Evolutionary conservation across 35 echinoderm and acorn worm genomes (phyloP), one percentile per base, ranked within the genome.

Genomic region (Anneissia japonica): DNA sequence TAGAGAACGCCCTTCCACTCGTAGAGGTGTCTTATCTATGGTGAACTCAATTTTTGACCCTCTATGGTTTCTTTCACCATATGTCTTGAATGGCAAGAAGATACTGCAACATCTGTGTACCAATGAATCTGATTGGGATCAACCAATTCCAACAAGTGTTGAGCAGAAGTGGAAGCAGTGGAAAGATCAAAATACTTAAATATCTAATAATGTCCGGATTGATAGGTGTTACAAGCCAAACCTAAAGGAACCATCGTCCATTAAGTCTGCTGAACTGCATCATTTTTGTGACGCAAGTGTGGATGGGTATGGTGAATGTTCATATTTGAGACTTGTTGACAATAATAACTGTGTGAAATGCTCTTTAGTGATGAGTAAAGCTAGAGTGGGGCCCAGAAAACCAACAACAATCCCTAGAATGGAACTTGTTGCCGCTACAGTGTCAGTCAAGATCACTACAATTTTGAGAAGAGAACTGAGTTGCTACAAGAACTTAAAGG

Each of bases 231-330:
- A 73, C 74, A 88, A 88, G 51, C 89, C 89, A 39, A 43, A 43
- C 40, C 14, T 43, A 14, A n/a, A n/a, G n/a, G n/a, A n/a, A n/a
- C n/a, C n/a, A n/a, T 43, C 40, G 14, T 72, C 85, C 17, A n/a
- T 89, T 32, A 76, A 88, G 81, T 26, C 74, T 3, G 45, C 75
- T 3, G 86, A 97, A 74, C 6, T 97, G 13, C 90, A 97, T 30
- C 94, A 92, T 74, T 97, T 97, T 64, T 87, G 84, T 0, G 94
- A 97, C 87, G 94, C 90, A 4, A 89, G 90, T 74, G 33, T 37
- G 0, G 38, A 73, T 26, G 86, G 90, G 0, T 92, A 97, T 78
- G 90, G 90, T 0, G 82, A 85, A 32, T 92, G 94, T 38, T 51
- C 86, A 29, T 92, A 90, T 41, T 17, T 90, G 3, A 76, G 94